Percentiles rank a stretch among this genome's conserved stretches.
Evolutionary conservation across 37 sponge, comb jelly and placozoan species (phyloP).

Genomic region (Mnemiopsis leidyi): DNA sequence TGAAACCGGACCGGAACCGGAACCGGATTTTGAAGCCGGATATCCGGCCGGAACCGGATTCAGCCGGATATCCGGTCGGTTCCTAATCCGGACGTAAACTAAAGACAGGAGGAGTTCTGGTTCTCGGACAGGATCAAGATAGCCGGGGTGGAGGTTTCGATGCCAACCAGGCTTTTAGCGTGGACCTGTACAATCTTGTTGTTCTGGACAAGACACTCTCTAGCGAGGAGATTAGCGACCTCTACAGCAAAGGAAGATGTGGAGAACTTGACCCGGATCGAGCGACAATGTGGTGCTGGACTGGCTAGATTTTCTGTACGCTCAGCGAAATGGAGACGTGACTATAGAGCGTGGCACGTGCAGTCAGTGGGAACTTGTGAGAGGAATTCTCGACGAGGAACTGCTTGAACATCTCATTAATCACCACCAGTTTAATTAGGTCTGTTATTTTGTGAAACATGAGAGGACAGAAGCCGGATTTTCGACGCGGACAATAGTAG

Average conservation of each 20-base stretch:
- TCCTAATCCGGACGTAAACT: background rate
- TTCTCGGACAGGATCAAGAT: background rate
- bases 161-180: background rate
- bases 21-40: too few species aligned
- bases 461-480: too few species aligned
- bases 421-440: background rate
- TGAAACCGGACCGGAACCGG: too few species aligned
- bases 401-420: background rate
- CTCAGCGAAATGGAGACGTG: background rate
- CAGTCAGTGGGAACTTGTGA: background rate
- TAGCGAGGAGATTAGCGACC: background rate
- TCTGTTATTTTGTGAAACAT: too few species aligned
- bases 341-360: background rate
- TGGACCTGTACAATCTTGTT: background rate
- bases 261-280: background rate
- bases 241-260: background rate
- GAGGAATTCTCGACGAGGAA: background rate
- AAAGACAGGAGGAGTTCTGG: background rate
- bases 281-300: background rate
- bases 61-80: too few species aligned
- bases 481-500: too few species aligned
- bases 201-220: background rate
- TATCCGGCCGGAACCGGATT: too few species aligned
- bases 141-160: background rate
- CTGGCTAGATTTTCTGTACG: background rate